Conservation (phyloP, 2,888 invertebrate genomes). For the Monopis laevigella region DNA sequence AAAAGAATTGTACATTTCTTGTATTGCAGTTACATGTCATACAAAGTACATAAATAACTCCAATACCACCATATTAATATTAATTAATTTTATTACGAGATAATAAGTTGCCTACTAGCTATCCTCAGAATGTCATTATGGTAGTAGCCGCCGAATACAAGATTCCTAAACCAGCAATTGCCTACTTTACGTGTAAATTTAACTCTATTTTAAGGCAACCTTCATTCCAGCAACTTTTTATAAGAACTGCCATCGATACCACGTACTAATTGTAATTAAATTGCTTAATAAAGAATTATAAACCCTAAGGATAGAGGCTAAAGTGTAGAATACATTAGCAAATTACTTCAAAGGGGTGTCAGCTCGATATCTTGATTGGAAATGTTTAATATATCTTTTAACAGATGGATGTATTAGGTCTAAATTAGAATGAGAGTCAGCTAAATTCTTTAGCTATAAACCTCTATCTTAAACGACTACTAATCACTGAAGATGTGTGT, state of each 20-base stretch:
- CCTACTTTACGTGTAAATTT: constrained; percentile 2
- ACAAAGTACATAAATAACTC: no score
- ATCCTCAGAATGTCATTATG: no score
- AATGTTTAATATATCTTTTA: constrained; percentile 5
- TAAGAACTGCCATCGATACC: constrained; percentile 14
- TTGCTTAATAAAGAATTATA: neutral
- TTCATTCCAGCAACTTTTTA: constrained; percentile 37
- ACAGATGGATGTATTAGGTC: constrained; percentile 3
- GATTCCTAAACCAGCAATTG: neutral
- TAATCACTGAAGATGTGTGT: constrained; percentile 6
- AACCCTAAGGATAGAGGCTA: no score
- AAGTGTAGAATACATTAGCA: neutral
- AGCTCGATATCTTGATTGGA: constrained; percentile 1
- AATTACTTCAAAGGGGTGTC: neutral
- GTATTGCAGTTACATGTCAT: no score
- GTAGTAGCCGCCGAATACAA: constrained; percentile 1
- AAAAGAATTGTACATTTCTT: no score
- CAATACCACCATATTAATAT: no score
- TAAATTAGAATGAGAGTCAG: constrained; percentile 7
- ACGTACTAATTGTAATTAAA: constrained; percentile 10
- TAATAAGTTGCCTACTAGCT: no score
- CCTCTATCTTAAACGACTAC: neutral
- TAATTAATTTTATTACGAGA: no score
- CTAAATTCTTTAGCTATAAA: neutral
- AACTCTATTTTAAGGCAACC: constrained; percentile 28